phyloP scores from a whole-genome alignment of 2,113 vertebrate species.

The Thymallus thymallus region DNA sequence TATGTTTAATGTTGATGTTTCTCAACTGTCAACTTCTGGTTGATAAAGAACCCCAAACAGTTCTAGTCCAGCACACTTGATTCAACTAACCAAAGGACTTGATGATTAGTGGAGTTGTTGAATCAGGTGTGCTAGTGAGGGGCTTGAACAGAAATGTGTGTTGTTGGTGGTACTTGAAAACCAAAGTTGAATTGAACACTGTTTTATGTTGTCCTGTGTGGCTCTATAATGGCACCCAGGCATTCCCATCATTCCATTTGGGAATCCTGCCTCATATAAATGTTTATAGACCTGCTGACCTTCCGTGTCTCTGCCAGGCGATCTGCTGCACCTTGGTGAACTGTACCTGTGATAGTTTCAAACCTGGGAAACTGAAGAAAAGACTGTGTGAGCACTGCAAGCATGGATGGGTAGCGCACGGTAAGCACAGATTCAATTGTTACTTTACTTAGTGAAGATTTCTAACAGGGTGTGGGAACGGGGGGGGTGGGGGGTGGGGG shows the following conservation, averaged over 20 bases:
- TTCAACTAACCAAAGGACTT: background rate
- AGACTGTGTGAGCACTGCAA: slow-evolving; percentile 94
- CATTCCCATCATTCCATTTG: too few species aligned
- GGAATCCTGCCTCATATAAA: background rate
- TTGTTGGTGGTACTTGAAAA: too few species aligned
- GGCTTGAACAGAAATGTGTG: too few species aligned
- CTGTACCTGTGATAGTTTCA: slow-evolving; percentile 93
- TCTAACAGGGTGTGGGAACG: background rate
- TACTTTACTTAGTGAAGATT: background rate
- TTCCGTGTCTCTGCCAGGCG: slow-evolving; percentile 73
- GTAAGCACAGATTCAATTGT: slow-evolving; percentile 68
- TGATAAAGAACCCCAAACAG: too few species aligned
- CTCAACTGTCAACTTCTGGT: too few species aligned
- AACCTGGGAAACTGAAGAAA: slow-evolving; percentile 90
- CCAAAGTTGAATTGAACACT: too few species aligned
- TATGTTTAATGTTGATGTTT: background rate
- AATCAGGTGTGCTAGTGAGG: background rate
- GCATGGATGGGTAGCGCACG: slow-evolving; percentile 98
- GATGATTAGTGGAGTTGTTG: background rate
- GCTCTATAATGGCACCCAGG: too few species aligned
- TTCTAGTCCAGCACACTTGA: too few species aligned
- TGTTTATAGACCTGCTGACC: background rate
- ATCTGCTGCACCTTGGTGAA: slow-evolving; percentile 93
- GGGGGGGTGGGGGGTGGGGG: too few species aligned
- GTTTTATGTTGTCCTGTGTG: too few species aligned